Evolutionary conservation across 2,888 invertebrate species (phyloP), one percentile per base, ranked within the genome.

Genomic region (Tiliacea aurago): DNA sequence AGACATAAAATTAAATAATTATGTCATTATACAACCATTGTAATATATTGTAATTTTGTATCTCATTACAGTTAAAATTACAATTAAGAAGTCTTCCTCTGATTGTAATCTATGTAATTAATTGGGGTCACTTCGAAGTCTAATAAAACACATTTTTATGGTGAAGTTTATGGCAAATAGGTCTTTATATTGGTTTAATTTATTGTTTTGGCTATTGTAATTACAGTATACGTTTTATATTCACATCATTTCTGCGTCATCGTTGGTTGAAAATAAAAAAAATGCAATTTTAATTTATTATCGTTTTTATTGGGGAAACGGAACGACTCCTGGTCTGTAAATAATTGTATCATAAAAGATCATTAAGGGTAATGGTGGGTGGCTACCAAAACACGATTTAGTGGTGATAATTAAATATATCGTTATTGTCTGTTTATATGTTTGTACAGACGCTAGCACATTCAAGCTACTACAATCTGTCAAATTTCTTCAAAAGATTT

Each of bases 41-140:
- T 80, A 81, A 78, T 87, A 62, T 70, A 74, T 78, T 76, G 68
- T 80, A 73, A 78, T 85, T 64, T 51, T 62, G 78, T 66, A 80
- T 84, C 82, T 87, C 72, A 79, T 86, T 86, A 87, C 78, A 55
- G 58, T 71, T 74, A 62, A 72, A 78, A 77, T 79, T 80, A 84
- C 70, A 84, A 84, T 84, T 65, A 74, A 56, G 56, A 76, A 63
- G 68, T 74, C 77, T 81, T 77, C 80, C 64, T 74, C 47, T 10
- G 88, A 89, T 88, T 67, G 18, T 78, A 72, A 89, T 88, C 88
- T 69, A 3, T 28, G 23, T 80, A 83, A 88, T 86, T 87, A 89
- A 89, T 89, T 87, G 79, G 78, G 78, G 81, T 82, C 75, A 80
- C 55, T 84, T 80, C 59, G 63, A 23, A 41, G 56, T 67, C 43